Conservation (phyloP, 2,113 vertebrate genomes). For the Ivindomyrus marchei region DNA sequence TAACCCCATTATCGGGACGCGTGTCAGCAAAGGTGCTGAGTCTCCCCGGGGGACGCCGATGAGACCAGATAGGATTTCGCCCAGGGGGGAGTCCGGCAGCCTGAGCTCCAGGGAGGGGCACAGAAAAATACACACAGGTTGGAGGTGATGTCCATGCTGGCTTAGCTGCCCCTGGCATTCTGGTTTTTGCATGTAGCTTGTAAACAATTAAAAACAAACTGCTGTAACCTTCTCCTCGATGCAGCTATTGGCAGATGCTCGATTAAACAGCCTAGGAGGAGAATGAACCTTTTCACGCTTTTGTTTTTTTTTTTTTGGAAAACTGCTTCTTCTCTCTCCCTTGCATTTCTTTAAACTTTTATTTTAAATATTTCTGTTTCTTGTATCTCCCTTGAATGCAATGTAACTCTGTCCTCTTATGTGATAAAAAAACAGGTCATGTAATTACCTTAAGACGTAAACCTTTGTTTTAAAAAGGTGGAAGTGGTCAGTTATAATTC, state of each 20-base stretch:
- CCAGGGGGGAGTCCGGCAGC: slow-evolving; percentile 14
- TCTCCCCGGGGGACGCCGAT: slow-evolving; percentile 23
- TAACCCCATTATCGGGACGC: slow-evolving; percentile 44
- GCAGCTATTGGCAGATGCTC: slow-evolving; percentile 36
- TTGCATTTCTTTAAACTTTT: slow-evolving; percentile 22
- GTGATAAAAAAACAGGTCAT: neutral
- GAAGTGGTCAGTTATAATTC: neutral
- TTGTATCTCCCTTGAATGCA: slow-evolving; percentile 39
- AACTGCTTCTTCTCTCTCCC: slow-evolving; percentile 10
- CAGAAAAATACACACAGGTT: slow-evolving; percentile 4
- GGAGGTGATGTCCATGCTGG: slow-evolving; percentile 24
- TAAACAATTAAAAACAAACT: neutral
- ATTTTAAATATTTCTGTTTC: slow-evolving; percentile 25
- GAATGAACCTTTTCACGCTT: slow-evolving; percentile 52
- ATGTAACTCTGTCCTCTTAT: neutral
- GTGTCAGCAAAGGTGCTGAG: slow-evolving; percentile 45
- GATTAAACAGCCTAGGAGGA: slow-evolving; percentile 36
- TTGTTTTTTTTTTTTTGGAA: slow-evolving; percentile 36
- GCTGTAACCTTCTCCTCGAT: slow-evolving; percentile 26
- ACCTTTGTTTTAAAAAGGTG: neutral
- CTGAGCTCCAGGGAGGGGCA: neutral
- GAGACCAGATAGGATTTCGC: slow-evolving; percentile 32
- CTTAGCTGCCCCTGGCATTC: slow-evolving; percentile 32
- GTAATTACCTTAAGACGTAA: neutral
- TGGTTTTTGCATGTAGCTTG: slow-evolving; percentile 30